Percentiles rank a stretch among this genome's conserved stretches.
These are phyloP conservation scores for Sacculina carcini DNA, from an alignment of 2,888 invertebrate species.

Conservation along the genomic window DNA sequence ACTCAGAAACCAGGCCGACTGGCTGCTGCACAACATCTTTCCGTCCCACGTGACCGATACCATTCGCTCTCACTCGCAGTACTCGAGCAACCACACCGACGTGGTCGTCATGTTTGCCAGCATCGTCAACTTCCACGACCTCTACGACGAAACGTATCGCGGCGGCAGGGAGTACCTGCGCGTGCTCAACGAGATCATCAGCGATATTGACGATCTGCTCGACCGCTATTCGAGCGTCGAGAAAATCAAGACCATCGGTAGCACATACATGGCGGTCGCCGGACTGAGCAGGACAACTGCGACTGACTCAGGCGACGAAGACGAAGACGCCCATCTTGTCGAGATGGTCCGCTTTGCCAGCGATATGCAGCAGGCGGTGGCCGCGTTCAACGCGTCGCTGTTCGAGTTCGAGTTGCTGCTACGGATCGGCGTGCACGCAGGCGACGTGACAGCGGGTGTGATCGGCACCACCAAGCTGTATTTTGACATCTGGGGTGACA, in stretches of 20 bases:
- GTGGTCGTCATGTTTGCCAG: slow-evolving; percentile 86
- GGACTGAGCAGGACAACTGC: slow-evolving; percentile 62
- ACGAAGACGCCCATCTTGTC: slow-evolving; percentile 46
- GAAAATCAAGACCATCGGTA: slow-evolving; percentile 91
- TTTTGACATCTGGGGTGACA: slow-evolving; percentile 97
- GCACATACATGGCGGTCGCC: slow-evolving; percentile 92
- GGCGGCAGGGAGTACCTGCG: slow-evolving; percentile 82
- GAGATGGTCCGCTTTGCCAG: slow-evolving; percentile 76
- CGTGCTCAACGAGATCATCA: slow-evolving; percentile 81
- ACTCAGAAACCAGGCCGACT: slow-evolving; percentile 86
- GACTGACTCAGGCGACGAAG: slow-evolving; percentile 24
- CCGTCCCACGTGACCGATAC: slow-evolving; percentile 84
- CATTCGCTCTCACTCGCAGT: slow-evolving; percentile 58
- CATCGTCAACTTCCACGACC: slow-evolving; percentile 87
- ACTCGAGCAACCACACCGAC: slow-evolving; percentile 76
- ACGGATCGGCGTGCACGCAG: slow-evolving; percentile 68
- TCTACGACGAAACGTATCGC: slow-evolving; percentile 88
- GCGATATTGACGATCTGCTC: slow-evolving; percentile 79
- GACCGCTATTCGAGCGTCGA: slow-evolving; percentile 65
- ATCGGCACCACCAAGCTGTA: slow-evolving; percentile 86
- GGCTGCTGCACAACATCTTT: slow-evolving; percentile 85
- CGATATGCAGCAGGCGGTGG: slow-evolving; percentile 65
- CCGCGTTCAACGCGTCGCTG: slow-evolving; percentile 64
- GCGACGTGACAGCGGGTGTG: slow-evolving; percentile 83
- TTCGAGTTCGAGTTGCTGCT: slow-evolving; percentile 66